phyloP scores from a whole-genome alignment of 2,888 invertebrate species.

The Antheraea yamamai region DNA sequence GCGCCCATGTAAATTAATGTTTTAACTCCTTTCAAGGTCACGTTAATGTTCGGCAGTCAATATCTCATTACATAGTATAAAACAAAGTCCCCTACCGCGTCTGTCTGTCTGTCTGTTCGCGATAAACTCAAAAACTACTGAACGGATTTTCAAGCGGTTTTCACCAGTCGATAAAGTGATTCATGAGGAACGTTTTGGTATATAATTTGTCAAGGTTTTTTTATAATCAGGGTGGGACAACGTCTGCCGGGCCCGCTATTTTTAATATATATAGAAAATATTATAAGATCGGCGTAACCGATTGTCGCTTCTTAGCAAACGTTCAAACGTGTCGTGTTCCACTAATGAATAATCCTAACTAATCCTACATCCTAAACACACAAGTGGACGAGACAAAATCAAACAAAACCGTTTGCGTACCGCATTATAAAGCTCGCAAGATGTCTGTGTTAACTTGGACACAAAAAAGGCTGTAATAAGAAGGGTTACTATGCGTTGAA shows the following conservation, averaged over 20 bases:
- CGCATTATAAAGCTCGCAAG: constrained; percentile 21
- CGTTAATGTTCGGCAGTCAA: background rate
- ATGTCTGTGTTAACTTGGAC: constrained; percentile 22
- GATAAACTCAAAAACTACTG: too few relatives aligned
- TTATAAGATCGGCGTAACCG: constrained; percentile 1
- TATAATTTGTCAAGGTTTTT: too few relatives aligned
- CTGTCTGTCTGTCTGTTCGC: too few relatives aligned
- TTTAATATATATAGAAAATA: background rate
- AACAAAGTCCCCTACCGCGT: too few relatives aligned
- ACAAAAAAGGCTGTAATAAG: constrained; percentile 6
- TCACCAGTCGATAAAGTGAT: too few relatives aligned
- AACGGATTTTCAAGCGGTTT: too few relatives aligned
- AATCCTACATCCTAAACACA: constrained; percentile 35
- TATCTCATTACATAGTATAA: too few relatives aligned
- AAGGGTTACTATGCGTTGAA: background rate
- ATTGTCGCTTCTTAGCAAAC: constrained; percentile 2
- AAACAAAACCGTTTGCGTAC: constrained; percentile 33
- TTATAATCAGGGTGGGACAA: too few relatives aligned
- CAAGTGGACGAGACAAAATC: constrained; percentile 31
- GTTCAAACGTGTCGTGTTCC: constrained; percentile 7
- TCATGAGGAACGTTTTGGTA: too few relatives aligned
- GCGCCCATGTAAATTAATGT: too few relatives aligned
- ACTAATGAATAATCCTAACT: constrained; percentile 25
- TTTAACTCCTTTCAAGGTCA: background rate
- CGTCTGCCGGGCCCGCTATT: too few relatives aligned